phyloP scores from a whole-genome alignment of 2,797 vertebrate genomes.

The Lacerta viridis region DNA sequence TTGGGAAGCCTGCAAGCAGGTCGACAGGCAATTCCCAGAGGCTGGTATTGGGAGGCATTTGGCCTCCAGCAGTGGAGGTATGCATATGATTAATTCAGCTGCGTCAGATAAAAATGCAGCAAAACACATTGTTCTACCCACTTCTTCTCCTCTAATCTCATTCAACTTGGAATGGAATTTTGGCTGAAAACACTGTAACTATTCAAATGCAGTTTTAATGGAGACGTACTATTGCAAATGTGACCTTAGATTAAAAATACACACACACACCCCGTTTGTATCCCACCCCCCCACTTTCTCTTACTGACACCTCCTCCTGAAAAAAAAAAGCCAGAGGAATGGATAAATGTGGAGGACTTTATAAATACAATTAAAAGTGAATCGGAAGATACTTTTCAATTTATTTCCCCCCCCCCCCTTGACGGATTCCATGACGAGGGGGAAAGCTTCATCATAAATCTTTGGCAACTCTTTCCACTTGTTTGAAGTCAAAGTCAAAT shows the following conservation, averaged over 20 bases:
- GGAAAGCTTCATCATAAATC: slow-evolving; percentile 41
- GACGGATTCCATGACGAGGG: slow-evolving; percentile 24
- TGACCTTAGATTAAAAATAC: not conserved
- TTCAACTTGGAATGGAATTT: not conserved
- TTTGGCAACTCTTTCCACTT: slow-evolving; percentile 33
- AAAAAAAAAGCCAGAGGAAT: slow-evolving; percentile 8
- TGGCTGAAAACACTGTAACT: not conserved
- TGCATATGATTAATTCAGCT: not conserved
- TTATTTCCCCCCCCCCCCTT: not conserved
- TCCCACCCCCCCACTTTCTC: not conserved
- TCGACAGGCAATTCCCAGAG: no score
- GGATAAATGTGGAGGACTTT: not conserved
- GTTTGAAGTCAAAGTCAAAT: slow-evolving; percentile 14
- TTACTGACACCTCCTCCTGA: no score
- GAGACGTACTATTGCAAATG: not conserved
- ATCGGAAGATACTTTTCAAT: slow-evolving; percentile 7
- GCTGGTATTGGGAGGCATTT: no score
- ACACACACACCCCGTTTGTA: not conserved
- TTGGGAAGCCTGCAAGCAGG: no score
- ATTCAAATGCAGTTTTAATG: not conserved
- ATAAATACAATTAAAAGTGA: slow-evolving; percentile 32
- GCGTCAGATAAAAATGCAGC: not conserved
- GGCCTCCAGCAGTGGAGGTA: no score
- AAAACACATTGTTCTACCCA: not conserved
- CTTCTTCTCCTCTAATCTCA: not conserved